Conservation (phyloP, 53 echinoderm and acorn worm genomes). For the Stichopus horrens region DNA sequence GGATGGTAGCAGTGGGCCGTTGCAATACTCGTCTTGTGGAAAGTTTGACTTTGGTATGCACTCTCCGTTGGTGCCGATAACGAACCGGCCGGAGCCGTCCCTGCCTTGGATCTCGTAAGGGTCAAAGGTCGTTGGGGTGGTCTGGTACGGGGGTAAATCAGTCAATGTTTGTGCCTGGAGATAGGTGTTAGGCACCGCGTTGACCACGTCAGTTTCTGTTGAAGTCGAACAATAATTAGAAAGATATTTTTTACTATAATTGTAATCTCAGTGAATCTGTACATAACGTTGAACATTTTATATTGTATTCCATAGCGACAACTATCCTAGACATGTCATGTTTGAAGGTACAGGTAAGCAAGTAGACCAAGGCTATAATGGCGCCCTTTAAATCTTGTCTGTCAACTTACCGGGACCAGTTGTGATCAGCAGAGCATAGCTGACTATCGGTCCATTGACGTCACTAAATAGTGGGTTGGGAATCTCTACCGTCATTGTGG, state of each 20-base stretch:
- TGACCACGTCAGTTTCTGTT: background rate
- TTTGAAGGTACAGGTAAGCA: too few relatives aligned
- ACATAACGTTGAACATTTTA: too few relatives aligned
- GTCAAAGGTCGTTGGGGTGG: conserved; percentile 28
- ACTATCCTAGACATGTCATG: too few relatives aligned
- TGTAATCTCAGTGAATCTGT: too few relatives aligned
- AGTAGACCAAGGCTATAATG: too few relatives aligned
- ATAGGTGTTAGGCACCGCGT: conserved; percentile 26
- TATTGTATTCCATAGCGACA: too few relatives aligned
- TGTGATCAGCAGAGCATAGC: conserved; percentile 45
- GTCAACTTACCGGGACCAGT: conserved; percentile 9
- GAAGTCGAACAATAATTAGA: too few relatives aligned
- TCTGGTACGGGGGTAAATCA: conserved; percentile 43
- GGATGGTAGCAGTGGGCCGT: conserved; percentile 59
- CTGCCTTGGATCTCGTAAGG: conserved; percentile 28
- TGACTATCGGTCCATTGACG: conserved; percentile 33
- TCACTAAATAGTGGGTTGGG: conserved; percentile 40
- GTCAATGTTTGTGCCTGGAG: background rate
- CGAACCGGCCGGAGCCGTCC: conserved; percentile 27
- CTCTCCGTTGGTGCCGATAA: conserved; percentile 38
- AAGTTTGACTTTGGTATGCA: conserved; percentile 31
- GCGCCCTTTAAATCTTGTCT: too few relatives aligned
- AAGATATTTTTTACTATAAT: too few relatives aligned
- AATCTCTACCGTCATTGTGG: conserved; percentile 44
- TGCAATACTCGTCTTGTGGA: conserved; percentile 54